Base-by-base conservation (phyloP, 92 coral and sea anemone genomes). In the Virgularia gustaviana region DNA sequence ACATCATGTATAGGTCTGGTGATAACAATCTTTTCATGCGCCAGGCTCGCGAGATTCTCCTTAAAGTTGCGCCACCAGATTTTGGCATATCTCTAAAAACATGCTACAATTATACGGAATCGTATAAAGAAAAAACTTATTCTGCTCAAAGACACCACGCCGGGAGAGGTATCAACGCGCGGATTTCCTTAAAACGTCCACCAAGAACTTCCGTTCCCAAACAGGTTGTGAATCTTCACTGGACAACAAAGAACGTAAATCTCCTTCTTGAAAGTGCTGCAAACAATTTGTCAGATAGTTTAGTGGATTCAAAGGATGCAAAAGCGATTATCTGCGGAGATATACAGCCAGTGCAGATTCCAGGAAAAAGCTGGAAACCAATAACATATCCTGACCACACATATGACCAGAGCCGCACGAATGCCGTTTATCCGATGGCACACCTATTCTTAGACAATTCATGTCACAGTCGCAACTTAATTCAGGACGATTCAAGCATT, bases 171-270 rank as follows among this genome's bases (percentile, higher is more conserved):
- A 70, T 70, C 0, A 82, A 82, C 47, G 87, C 87, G 36, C 47
- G 65, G 25, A 70, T 82, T 54, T 66, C 79, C 0, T 36, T 82
- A 2, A 64, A 82, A n/a, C 36, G 79, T 19, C 87, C 87, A 7
- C 79, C 82, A 0, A 32, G 83, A 37, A 51, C 23, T 0, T 65
- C 32, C 8, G 83, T 77, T 1, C 68, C 64, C 1, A 55, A 77
- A 13, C 78, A 77, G 16, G 87, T 82, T 0, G 65, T 74, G 0
- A 82, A 82, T 70, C 87, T 82, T 25, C 87, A 82, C 36, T 77
- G 82, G 82, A 57, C 43, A 0, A 82, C 87, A 16, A 83, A 77
- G 49, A 81, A 58, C 39, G 79, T 83, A 7, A 83, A 77, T 43
- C 49, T 77, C 32, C 12, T 66, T 1, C 42, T 76, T 9, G 87